Conservation (phyloP, 1,140 invertebrate genomes). For the Drosophila nannoptera region DNA sequence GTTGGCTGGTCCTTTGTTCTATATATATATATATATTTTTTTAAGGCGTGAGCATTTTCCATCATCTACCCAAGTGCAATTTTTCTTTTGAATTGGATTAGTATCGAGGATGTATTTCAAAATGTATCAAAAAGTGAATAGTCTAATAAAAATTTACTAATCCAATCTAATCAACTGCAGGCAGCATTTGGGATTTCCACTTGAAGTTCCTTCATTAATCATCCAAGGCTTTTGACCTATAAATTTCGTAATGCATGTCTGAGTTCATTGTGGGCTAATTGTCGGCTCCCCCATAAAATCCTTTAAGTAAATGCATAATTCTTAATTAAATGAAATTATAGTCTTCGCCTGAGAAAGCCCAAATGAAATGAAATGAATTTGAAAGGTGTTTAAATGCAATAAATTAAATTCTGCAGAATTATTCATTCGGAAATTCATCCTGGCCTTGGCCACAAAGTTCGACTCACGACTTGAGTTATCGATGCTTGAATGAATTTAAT, state of each 20-base stretch:
- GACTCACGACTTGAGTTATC: neutral
- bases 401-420: no score
- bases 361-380: no score
- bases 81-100: conserved; percentile 11
- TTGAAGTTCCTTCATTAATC: no score
- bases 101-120: conserved; percentile 22
- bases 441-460: no score
- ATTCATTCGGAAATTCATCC: no score
- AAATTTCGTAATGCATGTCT: conserved; percentile 11
- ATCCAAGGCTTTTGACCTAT: no score
- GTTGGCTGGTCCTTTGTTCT: conserved; percentile 41
- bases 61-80: conserved; percentile 26
- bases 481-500: neutral
- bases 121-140: conserved; percentile 6
- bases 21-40: conserved; percentile 15
- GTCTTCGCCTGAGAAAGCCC: no score
- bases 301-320: no score
- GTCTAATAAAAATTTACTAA: conserved; percentile 6
- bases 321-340: no score
- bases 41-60: conserved; percentile 16
- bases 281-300: no score
- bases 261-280: neutral
- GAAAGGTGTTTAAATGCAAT: no score
- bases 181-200: no score
- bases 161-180: neutral